Evolutionary conservation across 2,888 invertebrate genomes (phyloP), one percentile per base, ranked within the genome.

Genomic region (Philereme transversata): DNA sequence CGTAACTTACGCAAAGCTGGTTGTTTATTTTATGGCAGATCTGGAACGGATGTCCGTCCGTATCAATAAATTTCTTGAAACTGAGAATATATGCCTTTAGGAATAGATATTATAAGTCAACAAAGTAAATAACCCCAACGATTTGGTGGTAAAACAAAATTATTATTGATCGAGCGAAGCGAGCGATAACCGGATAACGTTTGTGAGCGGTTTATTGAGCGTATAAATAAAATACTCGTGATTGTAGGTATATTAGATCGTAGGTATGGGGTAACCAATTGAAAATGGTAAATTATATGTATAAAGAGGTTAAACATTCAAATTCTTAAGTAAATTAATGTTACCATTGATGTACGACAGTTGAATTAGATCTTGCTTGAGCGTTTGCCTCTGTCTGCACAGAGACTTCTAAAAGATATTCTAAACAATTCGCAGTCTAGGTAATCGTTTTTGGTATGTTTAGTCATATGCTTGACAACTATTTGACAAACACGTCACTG

Each of bases 121-220:
- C 22, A 22, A 2, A 22, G 22, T 22, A 22, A 22, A 22, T 22
- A 22, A 22, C 22, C 3, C n/a, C n/a, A n/a, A n/a, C 22, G 22
- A 22, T 22, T 22, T 22, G 22, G 22, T 22, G 3, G 22, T 2
- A 3, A 22, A 22, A 22, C 22, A 22, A 22, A 22, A 22, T 22
- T 22, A 22, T 22, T 22, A 22, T 22, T n/a, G n/a, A n/a, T n/a
- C n/a, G n/a, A n/a, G n/a, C n/a, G n/a, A n/a, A n/a, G n/a, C 22
- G 10, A 40, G 50, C 36, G 49, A 56, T 57, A 40, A 40, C 50
- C 4, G 38, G 45, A 46, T 56, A 49, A 22, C 43, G 40, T 6
- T 46, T 51, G 8, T 51, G 51, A 57, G 49, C 49, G 51, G 51
- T 38, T 51, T 57, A 45, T 57, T 38, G 50, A 40, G 50, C 57